Percentiles rank a stretch among this genome's conserved stretches.
Evolutionary conservation across 2,888 invertebrate genomes (phyloP).

Genomic region (Coleophora flavipennella): DNA sequence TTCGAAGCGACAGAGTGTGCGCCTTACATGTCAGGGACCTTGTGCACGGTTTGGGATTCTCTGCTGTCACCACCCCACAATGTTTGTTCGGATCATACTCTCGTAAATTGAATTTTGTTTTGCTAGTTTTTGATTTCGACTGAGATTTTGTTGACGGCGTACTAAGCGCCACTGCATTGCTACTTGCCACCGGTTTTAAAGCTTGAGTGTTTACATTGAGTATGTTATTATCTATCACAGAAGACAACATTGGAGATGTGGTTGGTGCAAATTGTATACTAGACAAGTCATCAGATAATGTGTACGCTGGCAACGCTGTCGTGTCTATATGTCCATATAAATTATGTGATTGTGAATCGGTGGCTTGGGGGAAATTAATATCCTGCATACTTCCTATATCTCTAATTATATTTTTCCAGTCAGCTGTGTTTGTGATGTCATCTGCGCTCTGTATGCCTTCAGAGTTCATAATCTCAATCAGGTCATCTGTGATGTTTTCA

Average conservation of each 20-base stretch:
- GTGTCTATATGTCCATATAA: conserved; percentile 41
- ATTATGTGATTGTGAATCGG: conserved; percentile 44
- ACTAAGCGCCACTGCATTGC: conserved; percentile 26
- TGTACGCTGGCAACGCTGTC: conserved; percentile 36
- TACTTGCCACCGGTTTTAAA: conserved; percentile 22
- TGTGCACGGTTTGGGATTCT: conserved; percentile 81
- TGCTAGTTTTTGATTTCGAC: conserved; percentile 45
- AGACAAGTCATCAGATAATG: conserved; percentile 47
- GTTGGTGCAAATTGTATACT: conserved; percentile 51
- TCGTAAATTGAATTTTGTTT: conserved; percentile 66
- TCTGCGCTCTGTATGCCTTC: conserved; percentile 67
- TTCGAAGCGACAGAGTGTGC: conserved; percentile 78
- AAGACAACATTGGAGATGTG: conserved; percentile 40
- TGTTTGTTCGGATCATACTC: conserved; percentile 88
- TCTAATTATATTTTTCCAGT: conserved; percentile 66
- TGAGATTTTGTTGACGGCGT: conserved; percentile 37
- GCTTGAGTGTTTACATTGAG: conserved; percentile 26
- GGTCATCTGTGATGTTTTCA: conserved; percentile 63
- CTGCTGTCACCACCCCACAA: conserved; percentile 82
- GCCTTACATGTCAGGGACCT: conserved; percentile 83
- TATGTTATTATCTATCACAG: conserved; percentile 33
- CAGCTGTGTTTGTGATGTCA: conserved; percentile 59
- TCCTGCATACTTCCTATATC: conserved; percentile 66
- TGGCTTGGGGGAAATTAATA: conserved; percentile 52
- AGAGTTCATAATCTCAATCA: conserved; percentile 66